Conservation (phyloP, 2,797 vertebrate genomes). For the Gallinago solitaria region DNA sequence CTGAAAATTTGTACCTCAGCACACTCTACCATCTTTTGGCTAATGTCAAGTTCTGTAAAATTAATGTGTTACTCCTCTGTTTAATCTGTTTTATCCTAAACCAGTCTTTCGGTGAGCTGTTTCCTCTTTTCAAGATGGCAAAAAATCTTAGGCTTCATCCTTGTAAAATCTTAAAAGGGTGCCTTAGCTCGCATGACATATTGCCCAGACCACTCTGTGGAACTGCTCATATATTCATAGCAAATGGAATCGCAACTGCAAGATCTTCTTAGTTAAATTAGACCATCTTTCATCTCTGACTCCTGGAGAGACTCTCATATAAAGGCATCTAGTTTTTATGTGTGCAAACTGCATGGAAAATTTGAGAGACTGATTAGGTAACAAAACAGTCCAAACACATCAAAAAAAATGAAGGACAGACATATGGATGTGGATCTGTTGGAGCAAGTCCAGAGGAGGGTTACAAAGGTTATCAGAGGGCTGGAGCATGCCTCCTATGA, state of each 20-base stretch:
- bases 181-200: rapidly evolving
- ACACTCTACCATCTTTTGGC: not conserved
- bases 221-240: not conserved
- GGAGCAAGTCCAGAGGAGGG: not conserved
- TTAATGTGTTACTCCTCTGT: not conserved
- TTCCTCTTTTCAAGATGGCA: not conserved
- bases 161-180: not conserved
- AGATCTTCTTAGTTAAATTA: not conserved
- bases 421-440: not conserved
- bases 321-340: not conserved
- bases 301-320: not conserved
- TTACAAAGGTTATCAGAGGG: not conserved
- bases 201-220: not conserved
- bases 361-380: not conserved
- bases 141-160: not conserved
- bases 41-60: not conserved
- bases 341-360: not conserved
- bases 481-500: not conserved
- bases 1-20: not conserved
- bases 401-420: not conserved
- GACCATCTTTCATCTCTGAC: not conserved
- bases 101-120: not conserved
- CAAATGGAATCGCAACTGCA: not conserved
- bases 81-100: not conserved
- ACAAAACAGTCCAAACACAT: not conserved